These are phyloP conservation scores for Stenoptilia bipunctidactyla DNA, from an alignment of 2,888 invertebrate genomes.

Conservation along the genomic window DNA sequence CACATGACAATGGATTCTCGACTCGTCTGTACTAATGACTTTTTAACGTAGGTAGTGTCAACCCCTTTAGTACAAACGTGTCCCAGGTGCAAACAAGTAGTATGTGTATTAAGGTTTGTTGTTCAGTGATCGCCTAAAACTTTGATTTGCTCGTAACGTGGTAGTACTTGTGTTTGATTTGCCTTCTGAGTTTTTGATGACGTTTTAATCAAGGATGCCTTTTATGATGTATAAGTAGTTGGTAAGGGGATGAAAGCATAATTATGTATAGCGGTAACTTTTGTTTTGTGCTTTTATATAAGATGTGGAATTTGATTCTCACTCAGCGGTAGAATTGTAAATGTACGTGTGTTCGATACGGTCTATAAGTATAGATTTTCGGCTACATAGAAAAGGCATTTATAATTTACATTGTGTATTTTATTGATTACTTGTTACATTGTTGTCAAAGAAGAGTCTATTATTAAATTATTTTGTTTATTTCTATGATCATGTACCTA, in stretches of 20 bases:
- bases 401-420: slow-evolving; percentile 46
- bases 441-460: slow-evolving; percentile 61
- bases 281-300: slow-evolving; percentile 32
- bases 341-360: too few relatives aligned
- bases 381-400: slow-evolving; percentile 53
- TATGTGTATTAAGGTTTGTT: slow-evolving; percentile 18
- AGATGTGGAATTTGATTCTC: slow-evolving; percentile 19
- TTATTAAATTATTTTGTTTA: slow-evolving; percentile 59
- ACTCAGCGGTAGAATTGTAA: slow-evolving; percentile 23
- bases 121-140: slow-evolving; percentile 41
- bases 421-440: slow-evolving; percentile 52
- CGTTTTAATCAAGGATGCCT: slow-evolving; percentile 58
- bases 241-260: slow-evolving; percentile 47
- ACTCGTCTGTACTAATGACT: too few relatives aligned
- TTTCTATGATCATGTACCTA: slow-evolving; percentile 23
- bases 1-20: too few relatives aligned
- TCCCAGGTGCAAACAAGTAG: background rate
- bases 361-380: slow-evolving; percentile 37
- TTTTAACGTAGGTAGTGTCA: background rate
- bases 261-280: slow-evolving; percentile 49
- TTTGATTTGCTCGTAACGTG: slow-evolving; percentile 45
- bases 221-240: slow-evolving; percentile 62
- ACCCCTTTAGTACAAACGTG: background rate
- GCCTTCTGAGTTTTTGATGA: slow-evolving; percentile 37
- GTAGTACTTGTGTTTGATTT: slow-evolving; percentile 27